These are phyloP conservation scores for Stenchaetothrips biformis DNA, from an alignment of 2,888 invertebrate genomes.

Conservation along the genomic window DNA sequence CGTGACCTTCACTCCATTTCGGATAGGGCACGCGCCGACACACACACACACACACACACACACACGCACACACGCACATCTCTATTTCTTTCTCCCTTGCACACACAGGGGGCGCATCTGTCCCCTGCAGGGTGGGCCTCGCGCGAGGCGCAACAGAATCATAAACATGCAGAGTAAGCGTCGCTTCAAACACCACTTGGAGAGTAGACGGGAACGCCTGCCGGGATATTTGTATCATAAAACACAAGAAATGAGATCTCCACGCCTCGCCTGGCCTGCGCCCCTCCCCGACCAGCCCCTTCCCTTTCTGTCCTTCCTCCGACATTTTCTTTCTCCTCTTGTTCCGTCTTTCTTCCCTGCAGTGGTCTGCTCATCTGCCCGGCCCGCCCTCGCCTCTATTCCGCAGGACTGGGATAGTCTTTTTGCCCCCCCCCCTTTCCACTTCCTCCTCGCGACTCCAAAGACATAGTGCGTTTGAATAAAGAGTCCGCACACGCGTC, in stretches of 20 bases:
- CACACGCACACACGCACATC: constrained; percentile 2
- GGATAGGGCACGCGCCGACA: background rate
- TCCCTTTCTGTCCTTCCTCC: background rate
- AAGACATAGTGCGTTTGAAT: constrained; percentile 1
- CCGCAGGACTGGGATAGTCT: background rate
- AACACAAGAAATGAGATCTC: constrained; percentile 19
- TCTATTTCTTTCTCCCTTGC: background rate
- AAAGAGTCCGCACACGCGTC: background rate
- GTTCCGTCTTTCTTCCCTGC: background rate
- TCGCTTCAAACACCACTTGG: constrained; percentile 24
- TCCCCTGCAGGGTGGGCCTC: background rate
- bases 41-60: background rate
- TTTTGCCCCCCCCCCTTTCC: background rate
- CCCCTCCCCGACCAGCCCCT: background rate
- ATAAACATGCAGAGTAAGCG: constrained; percentile 18
- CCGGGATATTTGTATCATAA: constrained; percentile 19
- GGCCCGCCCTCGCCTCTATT: background rate
- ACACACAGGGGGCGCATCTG: background rate
- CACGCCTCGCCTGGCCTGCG: background rate
- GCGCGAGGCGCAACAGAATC: background rate
- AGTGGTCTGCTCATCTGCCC: background rate
- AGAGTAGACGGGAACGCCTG: constrained; percentile 6
- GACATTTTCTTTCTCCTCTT: background rate
- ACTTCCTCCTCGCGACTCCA: background rate
- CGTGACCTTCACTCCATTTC: background rate